Conservation (phyloP, 92 coral and sea anemone genomes). For the Plumapathes pennacea region DNA sequence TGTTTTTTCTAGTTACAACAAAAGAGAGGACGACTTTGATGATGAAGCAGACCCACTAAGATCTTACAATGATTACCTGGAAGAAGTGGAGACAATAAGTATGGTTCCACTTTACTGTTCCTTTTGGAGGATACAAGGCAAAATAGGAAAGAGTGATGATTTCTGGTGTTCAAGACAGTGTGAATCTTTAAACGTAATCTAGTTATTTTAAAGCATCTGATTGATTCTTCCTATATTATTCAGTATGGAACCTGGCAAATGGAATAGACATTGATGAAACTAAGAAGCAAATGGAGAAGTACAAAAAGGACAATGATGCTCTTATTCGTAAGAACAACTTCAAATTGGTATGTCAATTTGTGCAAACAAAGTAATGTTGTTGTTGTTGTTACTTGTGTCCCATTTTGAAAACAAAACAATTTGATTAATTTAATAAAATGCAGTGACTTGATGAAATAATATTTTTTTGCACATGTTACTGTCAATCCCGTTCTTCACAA, state of each 20-base stretch:
- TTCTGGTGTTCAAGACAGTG: too few relatives aligned
- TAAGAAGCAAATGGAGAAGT: conserved; percentile 76
- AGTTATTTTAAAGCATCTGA: neutral
- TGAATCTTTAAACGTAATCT: too few relatives aligned
- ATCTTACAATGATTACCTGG: conserved; percentile 93
- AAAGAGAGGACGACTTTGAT: conserved; percentile 87
- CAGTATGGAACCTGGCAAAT: conserved; percentile 97
- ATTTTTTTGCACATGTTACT: too few relatives aligned
- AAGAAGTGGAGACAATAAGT: conserved; percentile 87
- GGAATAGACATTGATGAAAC: conserved; percentile 92
- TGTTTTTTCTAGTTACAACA: conserved; percentile 70
- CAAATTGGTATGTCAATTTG: conserved; percentile 58
- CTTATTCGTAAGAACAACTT: conserved; percentile 85
- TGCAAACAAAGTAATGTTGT: too few relatives aligned
- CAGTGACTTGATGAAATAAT: too few relatives aligned
- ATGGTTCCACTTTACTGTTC: conserved; percentile 3
- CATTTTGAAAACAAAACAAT: too few relatives aligned
- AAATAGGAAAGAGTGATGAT: neutral
- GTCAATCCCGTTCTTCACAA: too few relatives aligned
- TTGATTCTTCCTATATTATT: neutral
- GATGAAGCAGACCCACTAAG: conserved; percentile 63
- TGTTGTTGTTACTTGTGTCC: too few relatives aligned
- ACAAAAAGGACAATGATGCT: conserved; percentile 89
- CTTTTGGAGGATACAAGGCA: neutral
- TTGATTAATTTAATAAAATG: too few relatives aligned